Conservation (phyloP, 2,888 invertebrate species). For the Drosophila paracracens region DNA sequence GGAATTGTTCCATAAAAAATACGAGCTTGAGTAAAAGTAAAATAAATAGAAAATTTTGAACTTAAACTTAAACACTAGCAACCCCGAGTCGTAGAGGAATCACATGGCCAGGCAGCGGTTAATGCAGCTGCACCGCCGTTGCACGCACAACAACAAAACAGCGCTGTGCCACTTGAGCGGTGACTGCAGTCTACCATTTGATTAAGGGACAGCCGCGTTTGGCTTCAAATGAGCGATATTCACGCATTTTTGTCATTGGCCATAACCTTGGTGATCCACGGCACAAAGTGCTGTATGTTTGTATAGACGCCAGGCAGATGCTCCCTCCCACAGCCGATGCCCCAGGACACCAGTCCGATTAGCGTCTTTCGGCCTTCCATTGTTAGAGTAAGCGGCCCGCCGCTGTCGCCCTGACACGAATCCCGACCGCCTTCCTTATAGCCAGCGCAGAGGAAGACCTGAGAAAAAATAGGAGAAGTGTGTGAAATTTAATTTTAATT, state of each 20-base stretch:
- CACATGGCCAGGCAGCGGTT: constrained; percentile 67
- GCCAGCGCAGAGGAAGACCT: constrained; percentile 94
- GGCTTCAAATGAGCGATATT: constrained; percentile 9
- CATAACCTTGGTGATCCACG: constrained; percentile 95
- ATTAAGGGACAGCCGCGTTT: constrained; percentile 19
- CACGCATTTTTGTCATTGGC: constrained; percentile 84
- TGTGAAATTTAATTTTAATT: not conserved
- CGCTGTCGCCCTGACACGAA: constrained; percentile 91
- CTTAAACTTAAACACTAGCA: constrained; percentile 79
- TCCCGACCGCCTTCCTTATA: constrained; percentile 94
- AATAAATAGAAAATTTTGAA: constrained; percentile 57
- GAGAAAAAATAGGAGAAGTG: fast-evolving
- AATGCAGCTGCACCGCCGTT: constrained; percentile 19
- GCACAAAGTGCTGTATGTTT: constrained; percentile 96
- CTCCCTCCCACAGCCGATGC: constrained; percentile 95
- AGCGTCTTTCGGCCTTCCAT: constrained; percentile 94
- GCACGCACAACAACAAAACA: constrained; percentile 22
- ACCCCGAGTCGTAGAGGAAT: constrained; percentile 83
- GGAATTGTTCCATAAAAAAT: constrained; percentile 1
- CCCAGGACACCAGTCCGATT: constrained; percentile 95
- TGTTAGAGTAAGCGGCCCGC: constrained; percentile 94
- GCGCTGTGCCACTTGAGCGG: constrained; percentile 33
- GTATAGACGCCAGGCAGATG: constrained; percentile 96
- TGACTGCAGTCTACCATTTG: constrained; percentile 65
- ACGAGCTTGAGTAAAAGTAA: constrained; percentile 30